Percentiles rank a stretch among this genome's conserved stretches.
These are phyloP conservation scores for Eulemur albifrons DNA, from an alignment of 2,797 vertebrate species.

Conservation along the genomic window DNA sequence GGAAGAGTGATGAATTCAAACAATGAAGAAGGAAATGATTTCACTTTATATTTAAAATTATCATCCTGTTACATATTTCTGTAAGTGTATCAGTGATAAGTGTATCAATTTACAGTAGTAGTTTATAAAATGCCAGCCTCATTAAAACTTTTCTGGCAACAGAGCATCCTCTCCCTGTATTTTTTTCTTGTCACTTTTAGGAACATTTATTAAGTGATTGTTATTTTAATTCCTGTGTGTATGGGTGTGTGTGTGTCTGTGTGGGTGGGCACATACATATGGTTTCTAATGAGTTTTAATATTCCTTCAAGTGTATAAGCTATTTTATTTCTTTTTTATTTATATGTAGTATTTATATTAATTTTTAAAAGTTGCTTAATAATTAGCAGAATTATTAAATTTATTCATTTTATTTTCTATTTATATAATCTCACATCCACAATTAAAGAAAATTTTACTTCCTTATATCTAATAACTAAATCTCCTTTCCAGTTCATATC, in stretches of 20 bases:
- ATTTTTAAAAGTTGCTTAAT: not conserved
- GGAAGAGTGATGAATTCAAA: not conserved
- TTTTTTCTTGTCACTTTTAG: not conserved
- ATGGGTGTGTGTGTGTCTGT: not conserved
- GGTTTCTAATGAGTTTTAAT: not conserved
- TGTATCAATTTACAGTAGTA: not conserved
- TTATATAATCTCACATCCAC: not conserved
- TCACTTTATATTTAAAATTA: not conserved
- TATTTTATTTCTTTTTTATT: not conserved
- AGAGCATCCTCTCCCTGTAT: not conserved
- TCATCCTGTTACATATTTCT: not conserved
- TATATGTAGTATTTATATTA: not conserved
- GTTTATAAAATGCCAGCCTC: not conserved
- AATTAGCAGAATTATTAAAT: not conserved
- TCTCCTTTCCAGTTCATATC: not conserved
- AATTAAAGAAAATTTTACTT: not conserved
- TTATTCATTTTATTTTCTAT: not conserved
- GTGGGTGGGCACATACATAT: too few relatives aligned
- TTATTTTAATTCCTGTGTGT: not conserved
- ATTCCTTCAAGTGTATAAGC: not conserved
- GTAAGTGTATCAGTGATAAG: not conserved
- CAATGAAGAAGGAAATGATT: not conserved
- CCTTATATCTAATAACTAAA: not conserved
- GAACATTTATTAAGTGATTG: not conserved
- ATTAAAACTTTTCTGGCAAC: not conserved